These are phyloP conservation scores for Aegotheles bennettii DNA, from an alignment of 2,113 vertebrate species.

Conservation along the genomic window DNA sequence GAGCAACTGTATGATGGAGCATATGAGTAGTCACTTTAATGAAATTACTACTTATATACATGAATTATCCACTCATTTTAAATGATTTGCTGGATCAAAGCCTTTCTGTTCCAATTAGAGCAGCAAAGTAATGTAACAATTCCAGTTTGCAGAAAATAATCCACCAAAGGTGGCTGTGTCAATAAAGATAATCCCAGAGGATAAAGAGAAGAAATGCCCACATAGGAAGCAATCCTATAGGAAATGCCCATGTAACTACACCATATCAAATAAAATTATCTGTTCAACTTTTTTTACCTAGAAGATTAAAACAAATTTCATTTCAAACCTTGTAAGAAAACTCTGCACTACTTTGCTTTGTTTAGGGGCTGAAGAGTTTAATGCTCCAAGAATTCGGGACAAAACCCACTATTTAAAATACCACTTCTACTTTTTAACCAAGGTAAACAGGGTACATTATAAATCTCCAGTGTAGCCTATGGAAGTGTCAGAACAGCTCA, in stretches of 20 bases:
- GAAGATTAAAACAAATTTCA: neutral
- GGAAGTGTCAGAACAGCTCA: neutral
- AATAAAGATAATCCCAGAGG: neutral
- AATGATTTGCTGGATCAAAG: conserved; percentile 32
- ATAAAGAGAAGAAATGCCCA: neutral
- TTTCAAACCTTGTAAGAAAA: neutral
- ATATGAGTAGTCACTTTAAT: conserved; percentile 19
- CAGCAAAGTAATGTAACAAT: neutral
- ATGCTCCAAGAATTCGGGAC: neutral
- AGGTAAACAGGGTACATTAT: neutral
- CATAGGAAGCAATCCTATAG: too few relatives aligned
- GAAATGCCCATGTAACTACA: neutral
- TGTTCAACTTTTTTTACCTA: neutral
- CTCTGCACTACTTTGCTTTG: neutral
- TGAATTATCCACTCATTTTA: conserved; percentile 44
- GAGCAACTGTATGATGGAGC: neutral
- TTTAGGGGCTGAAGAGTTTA: neutral
- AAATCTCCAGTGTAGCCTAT: neutral
- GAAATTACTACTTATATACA: conserved; percentile 24
- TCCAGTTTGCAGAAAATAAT: neutral
- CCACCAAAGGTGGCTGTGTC: neutral
- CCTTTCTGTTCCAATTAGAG: conserved; percentile 23
- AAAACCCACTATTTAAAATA: neutral
- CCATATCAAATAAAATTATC: neutral
- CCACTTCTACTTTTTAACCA: neutral